Percentiles rank a stretch among this genome's conserved stretches.
phyloP scores from a whole-genome alignment of 2,888 invertebrate species.

The Beris chalybata region DNA sequence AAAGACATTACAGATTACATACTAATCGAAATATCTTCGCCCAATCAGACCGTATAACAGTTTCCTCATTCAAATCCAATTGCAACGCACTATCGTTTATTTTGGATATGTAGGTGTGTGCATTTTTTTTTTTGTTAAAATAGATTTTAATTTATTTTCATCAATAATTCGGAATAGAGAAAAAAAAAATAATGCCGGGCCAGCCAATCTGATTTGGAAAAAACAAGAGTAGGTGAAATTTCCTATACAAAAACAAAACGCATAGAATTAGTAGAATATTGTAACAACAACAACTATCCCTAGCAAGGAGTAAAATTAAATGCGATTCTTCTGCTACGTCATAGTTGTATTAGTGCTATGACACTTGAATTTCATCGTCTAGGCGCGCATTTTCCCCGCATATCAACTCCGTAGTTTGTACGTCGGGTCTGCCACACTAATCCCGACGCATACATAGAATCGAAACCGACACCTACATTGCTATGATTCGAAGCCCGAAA shows the following conservation, averaged over 20 bases:
- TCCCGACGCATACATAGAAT: too few species aligned
- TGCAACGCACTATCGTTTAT: background rate
- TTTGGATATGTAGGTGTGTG: too few species aligned
- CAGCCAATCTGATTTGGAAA: background rate
- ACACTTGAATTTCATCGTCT: slow-evolving; percentile 21
- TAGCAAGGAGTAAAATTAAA: slow-evolving; percentile 7
- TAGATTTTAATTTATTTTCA: too few species aligned
- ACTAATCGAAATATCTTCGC: too few species aligned
- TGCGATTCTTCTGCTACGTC: slow-evolving; percentile 7
- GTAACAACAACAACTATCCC: slow-evolving; percentile 5
- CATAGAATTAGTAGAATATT: too few species aligned
- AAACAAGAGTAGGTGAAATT: background rate
- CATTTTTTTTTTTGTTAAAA: too few species aligned
- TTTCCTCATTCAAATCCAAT: background rate
- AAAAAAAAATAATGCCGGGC: too few species aligned
- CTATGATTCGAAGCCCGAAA: too few species aligned
- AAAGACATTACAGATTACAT: too few species aligned
- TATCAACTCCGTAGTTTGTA: background rate
- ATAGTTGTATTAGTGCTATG: slow-evolving; percentile 13
- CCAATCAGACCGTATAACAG: background rate
- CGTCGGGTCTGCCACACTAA: too few species aligned
- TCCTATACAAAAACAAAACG: background rate
- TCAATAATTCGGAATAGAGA: too few species aligned
- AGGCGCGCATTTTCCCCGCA: slow-evolving; percentile 23
- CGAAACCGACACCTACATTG: too few species aligned